These are phyloP conservation scores for Etheostoma perlongum DNA, from an alignment of 2,797 vertebrate genomes.

Conservation along the genomic window DNA sequence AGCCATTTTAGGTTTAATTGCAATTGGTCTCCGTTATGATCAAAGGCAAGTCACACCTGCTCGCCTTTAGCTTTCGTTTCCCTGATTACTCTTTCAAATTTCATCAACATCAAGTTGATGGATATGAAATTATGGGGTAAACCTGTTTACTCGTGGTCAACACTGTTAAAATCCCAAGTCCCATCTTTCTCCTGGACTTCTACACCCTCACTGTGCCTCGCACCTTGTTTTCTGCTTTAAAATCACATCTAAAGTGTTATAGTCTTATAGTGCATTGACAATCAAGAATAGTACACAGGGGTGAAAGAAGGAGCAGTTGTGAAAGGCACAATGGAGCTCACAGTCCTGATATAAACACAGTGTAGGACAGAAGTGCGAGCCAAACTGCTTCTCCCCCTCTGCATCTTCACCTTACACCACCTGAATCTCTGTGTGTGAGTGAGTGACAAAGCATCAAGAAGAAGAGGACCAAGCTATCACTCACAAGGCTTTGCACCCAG, in stretches of 20 bases:
- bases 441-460: slow-evolving; percentile 71
- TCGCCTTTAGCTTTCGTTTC: slow-evolving; percentile 85
- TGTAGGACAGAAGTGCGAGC: slow-evolving; percentile 26
- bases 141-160: slow-evolving; percentile 78
- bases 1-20: slow-evolving; percentile 87
- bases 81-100: slow-evolving; percentile 87
- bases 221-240: slow-evolving; percentile 4
- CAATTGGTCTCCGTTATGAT: slow-evolving; percentile 87
- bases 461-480: slow-evolving; percentile 73
- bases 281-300: slow-evolving; percentile 18
- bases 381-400: slow-evolving; percentile 17
- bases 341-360: slow-evolving; percentile 35
- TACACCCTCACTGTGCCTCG: not conserved
- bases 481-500: slow-evolving; percentile 79
- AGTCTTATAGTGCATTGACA: slow-evolving; percentile 30
- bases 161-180: slow-evolving; percentile 35
- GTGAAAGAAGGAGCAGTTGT: slow-evolving; percentile 41
- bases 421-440: slow-evolving; percentile 60
- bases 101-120: slow-evolving; percentile 85
- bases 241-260: slow-evolving; percentile 39
- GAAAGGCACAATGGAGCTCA: slow-evolving; percentile 36
- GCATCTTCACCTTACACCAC: slow-evolving; percentile 65
- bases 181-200: slow-evolving; percentile 30
- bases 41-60: slow-evolving; percentile 87
- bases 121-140: slow-evolving; percentile 78